These are phyloP conservation scores for Eretmocerus hayati DNA, from an alignment of 2,888 invertebrate species.

Conservation along the genomic window DNA sequence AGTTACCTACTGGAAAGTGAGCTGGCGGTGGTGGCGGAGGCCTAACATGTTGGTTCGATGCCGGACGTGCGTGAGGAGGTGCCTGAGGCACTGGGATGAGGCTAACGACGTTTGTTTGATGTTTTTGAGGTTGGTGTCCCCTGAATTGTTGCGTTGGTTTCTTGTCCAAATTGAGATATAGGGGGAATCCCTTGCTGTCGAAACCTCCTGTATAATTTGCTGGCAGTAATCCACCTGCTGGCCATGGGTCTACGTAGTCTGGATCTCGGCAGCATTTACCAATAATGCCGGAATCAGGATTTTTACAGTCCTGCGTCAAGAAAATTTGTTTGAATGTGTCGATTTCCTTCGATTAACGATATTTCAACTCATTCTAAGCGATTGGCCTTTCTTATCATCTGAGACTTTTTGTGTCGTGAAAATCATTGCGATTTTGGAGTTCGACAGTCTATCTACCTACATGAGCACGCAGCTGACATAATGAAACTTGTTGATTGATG, in stretches of 20 bases:
- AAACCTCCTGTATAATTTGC: conserved; percentile 55
- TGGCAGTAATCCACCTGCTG: conserved; percentile 61
- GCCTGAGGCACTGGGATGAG: neutral
- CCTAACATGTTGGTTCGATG: neutral
- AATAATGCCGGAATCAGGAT: conserved; percentile 58
- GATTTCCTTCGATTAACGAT: too few species aligned
- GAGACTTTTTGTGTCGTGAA: too few species aligned
- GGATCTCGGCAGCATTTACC: conserved; percentile 85
- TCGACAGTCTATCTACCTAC: too few species aligned
- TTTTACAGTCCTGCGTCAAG: conserved; percentile 69
- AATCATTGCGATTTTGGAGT: too few species aligned
- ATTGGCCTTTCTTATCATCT: too few species aligned
- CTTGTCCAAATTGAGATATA: conserved; percentile 36
- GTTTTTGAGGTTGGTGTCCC: conserved; percentile 2
- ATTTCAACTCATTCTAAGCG: too few species aligned
- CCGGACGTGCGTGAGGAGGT: conserved; percentile 5
- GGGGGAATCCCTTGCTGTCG: conserved; percentile 51
- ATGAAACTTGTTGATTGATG: too few species aligned
- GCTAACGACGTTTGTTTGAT: too few species aligned
- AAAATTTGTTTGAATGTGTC: too few species aligned
- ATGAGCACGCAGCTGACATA: too few species aligned
- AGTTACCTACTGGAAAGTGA: too few species aligned
- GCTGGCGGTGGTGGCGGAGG: neutral
- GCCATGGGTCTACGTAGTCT: conserved; percentile 83
- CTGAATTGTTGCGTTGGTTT: conserved; percentile 28